Evolutionary conservation across 2,888 invertebrate genomes (phyloP), one percentile per base, ranked within the genome.

Genomic region (Pollenia amentaria): DNA sequence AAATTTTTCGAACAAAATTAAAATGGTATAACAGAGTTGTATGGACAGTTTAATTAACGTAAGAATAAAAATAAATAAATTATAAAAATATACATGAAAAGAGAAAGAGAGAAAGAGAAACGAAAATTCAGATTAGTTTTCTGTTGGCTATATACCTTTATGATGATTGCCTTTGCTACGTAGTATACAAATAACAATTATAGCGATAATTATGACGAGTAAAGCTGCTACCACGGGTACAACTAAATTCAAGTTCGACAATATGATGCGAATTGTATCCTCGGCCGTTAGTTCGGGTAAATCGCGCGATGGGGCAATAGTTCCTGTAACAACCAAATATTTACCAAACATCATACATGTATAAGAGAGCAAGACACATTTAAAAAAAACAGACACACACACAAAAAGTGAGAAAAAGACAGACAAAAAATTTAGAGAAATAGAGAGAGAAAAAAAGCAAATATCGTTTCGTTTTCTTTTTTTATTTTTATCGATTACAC

Each of bases 201-300:
- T 96, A 91, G 98, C 98, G 94, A 98, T 97, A 93, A 98, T 96
- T 94, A 98, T 97, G 94, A 98, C 98, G 92, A 98, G 95, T 90
- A 97, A 95, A 91, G 98, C 97, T 89, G 98, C 97, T 93, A 97
- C 97, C 91, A 98, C 97, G 81, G 98, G 98, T 92, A 98, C 97
- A 94, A 98, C 97, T 93, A 98, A 96, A 95, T 98, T 97, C 93
- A 98, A 95, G 94, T 98, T 97, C 91, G 97, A 96, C 94, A 97
- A 96, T 94, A 98, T 96, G 92, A 97, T 96, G 95, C 96, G 96
- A 94, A 97, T 95, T 90, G 97, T 97, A 94, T 97, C 97, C 94
- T 97, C 97, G 92, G 95, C 94, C 91, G 96, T 96, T 92, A 96
- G 94, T 91, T 96, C 95, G 92, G 96, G 96, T 92, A 97, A 95